phyloP scores from a whole-genome alignment of 2,113 vertebrate genomes.

The Nanger granti region DNA sequence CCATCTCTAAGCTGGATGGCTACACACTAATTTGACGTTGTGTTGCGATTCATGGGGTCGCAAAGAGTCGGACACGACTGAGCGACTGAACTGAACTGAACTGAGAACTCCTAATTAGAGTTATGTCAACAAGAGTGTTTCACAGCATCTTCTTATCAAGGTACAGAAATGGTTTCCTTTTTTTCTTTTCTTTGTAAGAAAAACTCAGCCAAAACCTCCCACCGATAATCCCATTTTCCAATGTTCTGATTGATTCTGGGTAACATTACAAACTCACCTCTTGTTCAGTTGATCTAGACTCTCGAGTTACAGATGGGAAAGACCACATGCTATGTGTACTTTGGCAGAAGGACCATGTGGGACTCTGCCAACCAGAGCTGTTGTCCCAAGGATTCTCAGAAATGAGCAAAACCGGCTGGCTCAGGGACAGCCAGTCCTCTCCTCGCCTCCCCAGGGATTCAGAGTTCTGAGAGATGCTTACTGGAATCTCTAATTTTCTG shows the following conservation, averaged over 20 bases:
- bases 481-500: conserved; percentile 32
- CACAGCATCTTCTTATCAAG: neutral
- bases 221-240: conserved; percentile 2
- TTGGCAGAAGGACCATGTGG: conserved; percentile 33
- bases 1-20: neutral
- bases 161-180: neutral
- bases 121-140: neutral
- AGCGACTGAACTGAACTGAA: too few species aligned
- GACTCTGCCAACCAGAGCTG: conserved; percentile 27
- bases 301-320: conserved; percentile 13
- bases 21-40: neutral
- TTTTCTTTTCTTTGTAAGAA: neutral
- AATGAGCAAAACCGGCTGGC: conserved; percentile 52
- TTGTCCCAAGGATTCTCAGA: conserved; percentile 60
- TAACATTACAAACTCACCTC: conserved; percentile 4
- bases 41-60: neutral
- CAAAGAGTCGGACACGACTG: too few species aligned
- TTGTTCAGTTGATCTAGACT: conserved; percentile 7
- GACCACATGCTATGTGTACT: conserved; percentile 44
- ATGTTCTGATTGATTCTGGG: neutral
- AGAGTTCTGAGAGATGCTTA: neutral
- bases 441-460: neutral
- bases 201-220: neutral
- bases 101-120: neutral
- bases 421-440: conserved; percentile 14